Percentiles rank a stretch among this genome's conserved stretches.
phyloP scores from a whole-genome alignment of 2,888 invertebrate species.

The Lithodes maja region DNA sequence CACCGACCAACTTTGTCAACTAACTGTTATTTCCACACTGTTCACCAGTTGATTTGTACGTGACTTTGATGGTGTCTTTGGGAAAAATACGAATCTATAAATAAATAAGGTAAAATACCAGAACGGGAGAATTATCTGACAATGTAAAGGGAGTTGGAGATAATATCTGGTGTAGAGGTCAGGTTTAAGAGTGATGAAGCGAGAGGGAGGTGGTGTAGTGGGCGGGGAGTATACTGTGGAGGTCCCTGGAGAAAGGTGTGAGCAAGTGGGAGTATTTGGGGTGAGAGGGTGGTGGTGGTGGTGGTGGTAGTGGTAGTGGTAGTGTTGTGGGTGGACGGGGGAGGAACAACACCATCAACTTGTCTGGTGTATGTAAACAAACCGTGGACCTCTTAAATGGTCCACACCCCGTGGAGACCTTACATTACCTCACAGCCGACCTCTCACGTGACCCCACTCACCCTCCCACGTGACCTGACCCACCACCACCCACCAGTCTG shows the following conservation, averaged over 20 bases:
- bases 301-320: background rate
- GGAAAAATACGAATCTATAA: no score
- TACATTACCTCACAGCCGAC: slow-evolving; percentile 3
- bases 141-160: no score
- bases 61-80: no score
- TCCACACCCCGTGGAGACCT: background rate
- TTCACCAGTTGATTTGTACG: no score
- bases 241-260: background rate
- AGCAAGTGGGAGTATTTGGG: background rate
- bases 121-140: no score
- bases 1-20: no score
- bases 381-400: background rate
- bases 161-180: no score
- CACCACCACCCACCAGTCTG: background rate
- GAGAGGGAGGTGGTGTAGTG: background rate
- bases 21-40: no score
- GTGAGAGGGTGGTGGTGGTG: background rate
- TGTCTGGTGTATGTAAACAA: background rate
- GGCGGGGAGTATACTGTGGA: background rate
- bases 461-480: background rate
- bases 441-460: slow-evolving; percentile 6
- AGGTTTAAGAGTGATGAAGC: background rate
- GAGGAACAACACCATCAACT: background rate
- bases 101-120: no score
- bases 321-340: background rate